Evolutionary conservation across 23 tunicate species (phyloP).

Genomic region (Styela plicata): DNA sequence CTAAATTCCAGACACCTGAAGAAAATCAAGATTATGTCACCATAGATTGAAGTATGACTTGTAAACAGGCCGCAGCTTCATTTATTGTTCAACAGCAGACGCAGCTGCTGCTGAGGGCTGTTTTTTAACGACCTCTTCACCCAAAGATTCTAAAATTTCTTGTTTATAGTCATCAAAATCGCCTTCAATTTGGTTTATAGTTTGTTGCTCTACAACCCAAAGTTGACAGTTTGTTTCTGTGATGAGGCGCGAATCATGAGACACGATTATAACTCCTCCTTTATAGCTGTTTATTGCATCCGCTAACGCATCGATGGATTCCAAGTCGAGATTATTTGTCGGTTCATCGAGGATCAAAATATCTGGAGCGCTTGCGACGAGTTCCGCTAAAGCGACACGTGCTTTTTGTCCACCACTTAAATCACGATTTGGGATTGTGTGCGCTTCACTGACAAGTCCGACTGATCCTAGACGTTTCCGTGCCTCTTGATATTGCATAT

Average conservation of each 20-base stretch:
- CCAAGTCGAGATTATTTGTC: conserved; percentile 89
- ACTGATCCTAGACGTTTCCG: conserved; percentile 97
- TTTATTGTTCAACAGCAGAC: neutral
- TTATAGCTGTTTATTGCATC: conserved; percentile 82
- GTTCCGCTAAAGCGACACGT: conserved; percentile 92
- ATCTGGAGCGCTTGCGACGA: conserved; percentile 83
- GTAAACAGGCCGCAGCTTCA: no score
- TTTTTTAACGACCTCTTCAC: conserved; percentile 83
- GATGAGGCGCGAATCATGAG: conserved; percentile 94
- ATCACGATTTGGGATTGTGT: conserved; percentile 93
- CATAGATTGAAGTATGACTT: no score
- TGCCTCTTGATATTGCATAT: conserved; percentile 73
- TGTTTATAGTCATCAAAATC: conserved; percentile 95
- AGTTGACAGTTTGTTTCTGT: conserved; percentile 90
- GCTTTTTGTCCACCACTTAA: conserved; percentile 98
- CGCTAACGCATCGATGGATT: conserved; percentile 96
- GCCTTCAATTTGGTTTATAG: conserved; percentile 92
- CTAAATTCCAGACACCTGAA: no score
- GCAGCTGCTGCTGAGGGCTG: neutral
- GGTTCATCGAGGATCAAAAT: conserved; percentile 95
- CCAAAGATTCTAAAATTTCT: conserved; percentile 85
- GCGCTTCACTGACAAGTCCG: conserved; percentile 93
- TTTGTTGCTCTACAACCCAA: conserved; percentile 94
- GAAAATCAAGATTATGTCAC: no score
- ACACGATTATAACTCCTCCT: conserved; percentile 97